Conservation (phyloP, 2,797 vertebrate species). For the Triplophysa bombifrons region DNA sequence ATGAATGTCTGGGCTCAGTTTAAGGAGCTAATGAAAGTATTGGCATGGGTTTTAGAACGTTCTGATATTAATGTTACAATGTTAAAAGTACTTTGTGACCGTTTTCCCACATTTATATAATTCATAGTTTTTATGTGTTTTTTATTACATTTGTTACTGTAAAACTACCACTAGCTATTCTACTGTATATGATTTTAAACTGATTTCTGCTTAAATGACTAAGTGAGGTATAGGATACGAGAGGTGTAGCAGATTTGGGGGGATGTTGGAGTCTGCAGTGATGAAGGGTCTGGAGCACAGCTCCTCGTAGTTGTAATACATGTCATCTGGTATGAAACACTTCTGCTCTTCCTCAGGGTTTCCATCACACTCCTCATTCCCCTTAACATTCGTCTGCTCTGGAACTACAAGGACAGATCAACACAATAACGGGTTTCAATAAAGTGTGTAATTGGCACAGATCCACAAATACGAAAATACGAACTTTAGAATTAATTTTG, state of each 20-base stretch:
- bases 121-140: too few relatives aligned
- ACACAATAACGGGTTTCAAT: background rate
- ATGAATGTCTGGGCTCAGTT: slow-evolving; percentile 81
- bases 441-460: background rate
- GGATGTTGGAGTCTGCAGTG: slow-evolving; percentile 77
- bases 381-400: slow-evolving; percentile 1
- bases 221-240: slow-evolving; percentile 80
- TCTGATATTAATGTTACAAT: background rate
- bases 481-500: background rate
- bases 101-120: too few relatives aligned
- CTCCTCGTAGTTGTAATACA: slow-evolving; percentile 79
- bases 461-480: background rate
- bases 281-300: slow-evolving; percentile 78
- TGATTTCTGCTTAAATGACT: background rate
- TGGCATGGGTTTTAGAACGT: background rate
- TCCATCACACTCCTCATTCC: background rate
- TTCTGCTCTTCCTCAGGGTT: slow-evolving; percentile 43
- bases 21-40: slow-evolving; percentile 48
- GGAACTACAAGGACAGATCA: background rate
- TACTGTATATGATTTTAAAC: background rate
- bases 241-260: slow-evolving; percentile 82
- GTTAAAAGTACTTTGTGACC: background rate
- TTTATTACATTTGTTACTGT: too few relatives aligned
- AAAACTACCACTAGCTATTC: too few relatives aligned
- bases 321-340: slow-evolving; percentile 67